Evolutionary conservation across 2,797 vertebrate genomes (phyloP).

Genomic region (Hephaestus fuliginosus): DNA sequence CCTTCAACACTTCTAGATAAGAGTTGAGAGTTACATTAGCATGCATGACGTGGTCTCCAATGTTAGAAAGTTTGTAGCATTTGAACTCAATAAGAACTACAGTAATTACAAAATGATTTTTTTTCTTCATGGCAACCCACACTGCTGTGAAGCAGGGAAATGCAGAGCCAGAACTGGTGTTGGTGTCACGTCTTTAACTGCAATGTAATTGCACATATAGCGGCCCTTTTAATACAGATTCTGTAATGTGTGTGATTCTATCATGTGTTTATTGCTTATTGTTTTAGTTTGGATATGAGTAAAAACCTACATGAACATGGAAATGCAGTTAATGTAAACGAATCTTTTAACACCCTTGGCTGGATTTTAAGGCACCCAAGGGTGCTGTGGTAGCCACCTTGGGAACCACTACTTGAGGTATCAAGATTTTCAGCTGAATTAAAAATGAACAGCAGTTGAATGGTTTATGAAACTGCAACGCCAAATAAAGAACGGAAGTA

Average conservation of each 20-base stretch:
- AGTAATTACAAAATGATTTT: neutral
- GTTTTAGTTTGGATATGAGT: too few species aligned
- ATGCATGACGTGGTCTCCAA: neutral
- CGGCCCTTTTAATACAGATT: neutral
- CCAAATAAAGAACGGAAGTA: neutral
- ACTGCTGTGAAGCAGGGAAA: neutral
- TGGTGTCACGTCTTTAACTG: neutral
- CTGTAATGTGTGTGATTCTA: neutral
- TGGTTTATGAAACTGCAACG: neutral
- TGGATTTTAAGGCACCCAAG: neutral
- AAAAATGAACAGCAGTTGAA: neutral
- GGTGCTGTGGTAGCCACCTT: neutral
- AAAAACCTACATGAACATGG: too few species aligned
- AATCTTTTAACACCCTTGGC: too few species aligned
- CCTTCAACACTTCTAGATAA: neutral
- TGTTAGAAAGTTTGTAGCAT: neutral
- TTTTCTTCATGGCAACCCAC: too few species aligned
- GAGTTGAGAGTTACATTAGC: neutral
- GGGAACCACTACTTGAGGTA: neutral
- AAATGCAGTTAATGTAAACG: too few species aligned
- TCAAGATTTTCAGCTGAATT: neutral
- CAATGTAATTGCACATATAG: neutral
- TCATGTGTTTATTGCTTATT: neutral
- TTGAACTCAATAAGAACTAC: too few species aligned
- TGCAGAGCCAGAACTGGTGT: neutral